phyloP scores from a whole-genome alignment of 1,140 invertebrate species.

The Heliothis subflexa region DNA sequence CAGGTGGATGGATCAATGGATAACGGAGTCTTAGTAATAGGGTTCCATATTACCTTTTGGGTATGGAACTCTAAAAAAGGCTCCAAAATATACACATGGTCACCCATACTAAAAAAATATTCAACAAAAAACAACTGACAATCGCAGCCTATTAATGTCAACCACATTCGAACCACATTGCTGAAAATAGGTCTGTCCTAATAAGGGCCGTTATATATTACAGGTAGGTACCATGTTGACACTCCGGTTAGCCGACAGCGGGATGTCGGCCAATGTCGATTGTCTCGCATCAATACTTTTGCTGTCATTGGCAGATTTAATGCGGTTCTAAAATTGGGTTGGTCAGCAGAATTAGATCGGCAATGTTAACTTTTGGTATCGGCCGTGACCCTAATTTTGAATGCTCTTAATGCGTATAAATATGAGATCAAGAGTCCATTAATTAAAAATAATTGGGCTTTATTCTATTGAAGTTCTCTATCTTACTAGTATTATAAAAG shows the following conservation, averaged over 20 bases:
- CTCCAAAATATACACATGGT: too few relatives aligned
- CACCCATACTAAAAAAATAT: too few relatives aligned
- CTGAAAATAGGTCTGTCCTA: neutral
- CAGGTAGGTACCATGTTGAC: neutral
- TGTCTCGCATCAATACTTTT: neutral
- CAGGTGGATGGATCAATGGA: too few relatives aligned
- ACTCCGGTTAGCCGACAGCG: neutral
- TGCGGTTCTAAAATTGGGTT: neutral
- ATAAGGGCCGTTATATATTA: neutral
- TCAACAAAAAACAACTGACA: neutral
- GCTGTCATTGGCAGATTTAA: neutral
- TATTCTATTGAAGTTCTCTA: too few relatives aligned
- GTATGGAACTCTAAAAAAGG: too few relatives aligned
- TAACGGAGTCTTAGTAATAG: too few relatives aligned
- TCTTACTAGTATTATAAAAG: too few relatives aligned
- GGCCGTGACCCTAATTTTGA: too few relatives aligned
- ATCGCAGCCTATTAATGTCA: neutral
- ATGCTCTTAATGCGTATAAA: too few relatives aligned
- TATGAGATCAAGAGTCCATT: too few relatives aligned
- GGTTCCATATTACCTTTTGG: too few relatives aligned
- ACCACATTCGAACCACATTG: neutral
- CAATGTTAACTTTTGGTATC: neutral
- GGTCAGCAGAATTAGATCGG: neutral
- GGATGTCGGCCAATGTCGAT: neutral
- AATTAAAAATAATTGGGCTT: too few relatives aligned